A percentile compares a stretch with the other conserved stretches of the same genome.
Evolutionary conservation across 2,113 vertebrate genomes (phyloP).

Genomic region (Otolemur garnettii): DNA sequence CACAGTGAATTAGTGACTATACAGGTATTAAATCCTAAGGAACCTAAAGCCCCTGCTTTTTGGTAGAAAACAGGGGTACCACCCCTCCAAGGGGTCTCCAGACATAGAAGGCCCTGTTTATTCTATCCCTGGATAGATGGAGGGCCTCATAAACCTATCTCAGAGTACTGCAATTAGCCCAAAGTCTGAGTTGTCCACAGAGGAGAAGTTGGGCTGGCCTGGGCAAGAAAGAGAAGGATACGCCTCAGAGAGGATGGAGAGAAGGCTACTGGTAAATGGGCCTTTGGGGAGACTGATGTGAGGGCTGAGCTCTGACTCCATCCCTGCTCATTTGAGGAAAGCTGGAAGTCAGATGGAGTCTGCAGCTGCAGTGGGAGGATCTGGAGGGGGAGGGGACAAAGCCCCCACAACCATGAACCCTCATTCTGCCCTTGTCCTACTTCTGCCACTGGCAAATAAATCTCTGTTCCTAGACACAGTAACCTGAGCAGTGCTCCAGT

Average conservation of each 20-base stretch:
- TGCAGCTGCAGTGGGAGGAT: background rate
- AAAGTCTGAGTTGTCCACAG: background rate
- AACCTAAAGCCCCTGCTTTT: background rate
- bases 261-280: background rate
- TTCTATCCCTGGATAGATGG: background rate
- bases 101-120: background rate
- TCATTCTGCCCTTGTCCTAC: constrained; percentile 37
- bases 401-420: background rate
- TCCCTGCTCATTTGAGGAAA: background rate
- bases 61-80: too few species aligned
- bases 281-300: background rate
- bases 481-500: constrained; percentile 39
- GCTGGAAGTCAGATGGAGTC: background rate
- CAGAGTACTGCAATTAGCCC: background rate
- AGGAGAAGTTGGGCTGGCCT: background rate
- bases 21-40: background rate
- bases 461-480: constrained; percentile 62
- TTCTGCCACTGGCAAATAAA: constrained; percentile 48
- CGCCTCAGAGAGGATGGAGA: background rate
- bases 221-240: background rate
- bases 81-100: background rate
- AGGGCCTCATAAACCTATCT: background rate
- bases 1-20: background rate
- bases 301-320: background rate
- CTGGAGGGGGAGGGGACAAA: background rate